Percentiles rank a stretch among this genome's conserved stretches.
phyloP scores from a whole-genome alignment of 2,113 vertebrate species.

The Aspiorhynchus laticeps region DNA sequence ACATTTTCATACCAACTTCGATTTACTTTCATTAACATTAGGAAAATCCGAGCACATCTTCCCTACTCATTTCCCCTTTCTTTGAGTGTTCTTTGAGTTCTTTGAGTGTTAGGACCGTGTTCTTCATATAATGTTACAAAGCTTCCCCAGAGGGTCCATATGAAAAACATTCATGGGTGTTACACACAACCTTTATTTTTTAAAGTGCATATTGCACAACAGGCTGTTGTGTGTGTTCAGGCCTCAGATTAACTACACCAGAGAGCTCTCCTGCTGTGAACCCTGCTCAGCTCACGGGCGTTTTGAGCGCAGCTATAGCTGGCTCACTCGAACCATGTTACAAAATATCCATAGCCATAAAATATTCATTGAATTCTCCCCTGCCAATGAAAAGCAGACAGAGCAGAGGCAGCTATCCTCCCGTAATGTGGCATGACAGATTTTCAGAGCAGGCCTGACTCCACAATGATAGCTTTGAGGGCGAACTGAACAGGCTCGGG shows the following conservation, averaged over 20 bases:
- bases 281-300: background rate
- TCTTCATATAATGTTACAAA: background rate
- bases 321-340: conserved; percentile 34
- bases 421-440: conserved; percentile 43
- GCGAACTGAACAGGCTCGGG: conserved; percentile 10
- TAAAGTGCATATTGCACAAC: background rate
- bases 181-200: conserved; percentile 6
- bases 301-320: conserved; percentile 13
- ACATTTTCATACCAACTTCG: background rate
- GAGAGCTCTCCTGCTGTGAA: conserved; percentile 20
- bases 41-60: background rate
- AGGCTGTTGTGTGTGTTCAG: background rate
- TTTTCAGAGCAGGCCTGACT: conserved; percentile 38
- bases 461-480: conserved; percentile 39
- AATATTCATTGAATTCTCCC: conserved; percentile 54
- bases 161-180: background rate
- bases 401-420: conserved; percentile 26
- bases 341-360: conserved; percentile 48
- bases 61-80: background rate
- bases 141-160: background rate
- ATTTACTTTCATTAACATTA: background rate
- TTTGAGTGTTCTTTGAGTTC: too few species aligned
- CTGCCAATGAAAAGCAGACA: conserved; percentile 43
- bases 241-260: conserved; percentile 23
- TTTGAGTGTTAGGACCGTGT: background rate